Evolutionary conservation across 2,113 vertebrate species (phyloP).

Genomic region (Misgurnus mizolepis): DNA sequence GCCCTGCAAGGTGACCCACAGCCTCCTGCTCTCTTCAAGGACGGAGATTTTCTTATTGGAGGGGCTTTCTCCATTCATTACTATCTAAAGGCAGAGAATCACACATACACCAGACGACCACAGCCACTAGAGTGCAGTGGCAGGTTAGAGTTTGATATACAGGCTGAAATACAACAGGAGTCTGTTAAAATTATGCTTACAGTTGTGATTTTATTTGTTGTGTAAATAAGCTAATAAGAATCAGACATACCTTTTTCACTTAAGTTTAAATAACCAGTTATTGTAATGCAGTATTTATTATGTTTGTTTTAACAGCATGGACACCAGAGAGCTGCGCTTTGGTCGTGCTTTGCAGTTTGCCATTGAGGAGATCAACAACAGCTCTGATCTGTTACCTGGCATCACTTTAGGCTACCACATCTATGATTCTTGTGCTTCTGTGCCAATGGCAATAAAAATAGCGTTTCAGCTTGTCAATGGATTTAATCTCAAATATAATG

Average conservation of each 20-base stretch:
- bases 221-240: not conserved
- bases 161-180: not conserved
- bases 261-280: not conserved
- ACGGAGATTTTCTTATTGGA: constrained; percentile 68
- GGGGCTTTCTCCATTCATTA: constrained; percentile 66
- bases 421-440: constrained; percentile 65
- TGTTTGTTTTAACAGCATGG: constrained; percentile 58
- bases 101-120: constrained; percentile 64
- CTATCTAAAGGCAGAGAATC: constrained; percentile 47
- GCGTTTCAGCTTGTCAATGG: constrained; percentile 64
- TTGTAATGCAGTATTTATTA: constrained; percentile 1
- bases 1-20: constrained; percentile 50
- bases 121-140: constrained; percentile 62
- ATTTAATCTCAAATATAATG: constrained; percentile 40
- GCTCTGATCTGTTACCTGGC: constrained; percentile 60
- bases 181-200: not conserved
- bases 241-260: not conserved
- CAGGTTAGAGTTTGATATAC: constrained; percentile 62
- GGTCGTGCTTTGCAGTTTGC: constrained; percentile 69
- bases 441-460: constrained; percentile 50
- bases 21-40: constrained; percentile 57
- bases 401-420: constrained; percentile 67
- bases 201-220: not conserved
- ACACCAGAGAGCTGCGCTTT: constrained; percentile 64
- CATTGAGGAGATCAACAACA: constrained; percentile 74